Evolutionary conservation across 2,113 vertebrate genomes (phyloP), one percentile per base, ranked within the genome.

Genomic region (Catagonus wagneri): DNA sequence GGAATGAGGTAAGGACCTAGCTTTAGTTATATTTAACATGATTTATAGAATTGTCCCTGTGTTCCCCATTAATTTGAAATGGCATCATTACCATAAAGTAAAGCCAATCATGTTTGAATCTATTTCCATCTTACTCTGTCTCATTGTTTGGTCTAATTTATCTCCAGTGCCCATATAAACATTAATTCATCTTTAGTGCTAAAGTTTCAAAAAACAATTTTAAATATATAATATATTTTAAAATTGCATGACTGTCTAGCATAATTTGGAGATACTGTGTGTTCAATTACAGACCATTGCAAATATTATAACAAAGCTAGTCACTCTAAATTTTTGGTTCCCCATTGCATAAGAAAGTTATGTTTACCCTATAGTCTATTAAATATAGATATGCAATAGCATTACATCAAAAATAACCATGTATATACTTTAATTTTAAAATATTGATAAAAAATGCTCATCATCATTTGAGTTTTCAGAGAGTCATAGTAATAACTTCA

Each of bases 141-240:
- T 83, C 22, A 52, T 83, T 54, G 3, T 34, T 94, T 75, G 7
- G 25, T 58, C 50, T 81, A 66, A 65, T 15, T 89, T 89, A 83
- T 36, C 13, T 83, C 39, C 69, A 39, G 20, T 65, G 39, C 10
- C 12, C 68, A 80, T 86, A 85, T 81, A 78, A 69, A 34, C 11
- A 79, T 27, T 83, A 68, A 44, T 60, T 78, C 6, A 80, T 71
- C 39, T 76, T 56, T 50, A 39, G 10, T 90, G 29, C 1, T 23
- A 75, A 89, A 68, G 10, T 85, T 93, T 69, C 9, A 56, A 93
- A 85, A 85, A 60, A 32, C 20, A 50, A 84, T 89, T 83, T 91
- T 54, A 52, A 23, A 34, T 90, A 39, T 74, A 15, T 20, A 86
- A 81, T 75, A 44, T 85, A 44, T 56, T 69, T 94, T 83, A 29